Conservation (phyloP, 2,797 vertebrate species). For the Pipistrellus pipistrellus region DNA sequence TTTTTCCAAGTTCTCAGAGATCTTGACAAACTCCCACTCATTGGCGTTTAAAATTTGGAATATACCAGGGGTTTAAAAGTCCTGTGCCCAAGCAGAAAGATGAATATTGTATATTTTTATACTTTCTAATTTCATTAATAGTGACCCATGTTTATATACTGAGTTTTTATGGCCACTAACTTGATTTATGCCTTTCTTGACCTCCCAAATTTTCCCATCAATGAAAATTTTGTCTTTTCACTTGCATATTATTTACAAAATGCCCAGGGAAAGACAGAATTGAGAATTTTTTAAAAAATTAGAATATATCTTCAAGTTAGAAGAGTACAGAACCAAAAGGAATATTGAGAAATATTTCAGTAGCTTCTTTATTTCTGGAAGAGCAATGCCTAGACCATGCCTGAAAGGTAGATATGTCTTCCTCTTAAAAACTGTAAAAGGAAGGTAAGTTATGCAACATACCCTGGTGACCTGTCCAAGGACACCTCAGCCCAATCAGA, state of each 20-base stretch:
- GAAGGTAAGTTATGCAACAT: neutral
- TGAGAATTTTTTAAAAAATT: neutral
- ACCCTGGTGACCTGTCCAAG: neutral
- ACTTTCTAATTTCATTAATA: neutral
- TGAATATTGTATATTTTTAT: neutral
- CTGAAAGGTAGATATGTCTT: neutral
- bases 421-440: neutral
- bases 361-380: neutral
- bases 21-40: neutral
- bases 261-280: neutral
- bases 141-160: neutral
- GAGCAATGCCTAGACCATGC: neutral
- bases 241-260: slow-evolving; percentile 5
- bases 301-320: neutral
- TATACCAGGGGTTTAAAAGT: neutral
- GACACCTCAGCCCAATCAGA: neutral
- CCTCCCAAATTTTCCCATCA: neutral
- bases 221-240: neutral
- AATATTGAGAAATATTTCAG: neutral
- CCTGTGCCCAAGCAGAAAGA: neutral
- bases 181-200: neutral
- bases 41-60: neutral
- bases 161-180: neutral
- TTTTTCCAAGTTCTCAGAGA: neutral
- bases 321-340: neutral